Conservation (phyloP, 2,113 vertebrate genomes). For the Clupea harengus region DNA sequence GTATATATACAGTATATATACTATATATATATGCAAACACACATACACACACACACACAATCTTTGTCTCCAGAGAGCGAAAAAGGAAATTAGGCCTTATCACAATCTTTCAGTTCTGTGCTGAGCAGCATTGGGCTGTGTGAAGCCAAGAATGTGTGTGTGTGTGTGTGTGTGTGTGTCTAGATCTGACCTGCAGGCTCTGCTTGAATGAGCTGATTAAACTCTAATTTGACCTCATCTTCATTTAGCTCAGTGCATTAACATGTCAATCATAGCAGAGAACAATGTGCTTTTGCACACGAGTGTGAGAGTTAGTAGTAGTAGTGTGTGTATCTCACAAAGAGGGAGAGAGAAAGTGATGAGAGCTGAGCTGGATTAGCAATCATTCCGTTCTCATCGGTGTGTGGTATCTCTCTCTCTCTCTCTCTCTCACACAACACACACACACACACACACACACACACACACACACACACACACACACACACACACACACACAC, state of each 20-base stretch:
- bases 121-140: constrained; percentile 50
- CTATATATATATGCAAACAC: neutral
- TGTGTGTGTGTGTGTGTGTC: constrained; percentile 50
- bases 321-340: neutral
- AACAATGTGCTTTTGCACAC: constrained; percentile 27
- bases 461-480: no score
- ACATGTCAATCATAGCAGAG: constrained; percentile 69
- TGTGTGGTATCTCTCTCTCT: no score
- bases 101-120: constrained; percentile 60
- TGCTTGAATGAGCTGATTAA: constrained; percentile 68
- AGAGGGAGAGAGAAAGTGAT: neutral
- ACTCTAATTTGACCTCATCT: constrained; percentile 76
- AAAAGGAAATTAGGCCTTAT: constrained; percentile 59
- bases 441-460: neutral
- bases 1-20: no score
- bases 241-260: constrained; percentile 69
- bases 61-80: constrained; percentile 56
- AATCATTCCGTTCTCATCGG: no score
- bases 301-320: neutral
- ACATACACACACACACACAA: constrained; percentile 14
- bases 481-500: no score
- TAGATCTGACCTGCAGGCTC: constrained; percentile 64
- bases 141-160: constrained; percentile 60
- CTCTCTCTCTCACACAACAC: no score
- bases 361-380: no score